These are phyloP conservation scores for Rhopalosiphum padi DNA, from an alignment of 1,140 invertebrate genomes.

Conservation along the genomic window DNA sequence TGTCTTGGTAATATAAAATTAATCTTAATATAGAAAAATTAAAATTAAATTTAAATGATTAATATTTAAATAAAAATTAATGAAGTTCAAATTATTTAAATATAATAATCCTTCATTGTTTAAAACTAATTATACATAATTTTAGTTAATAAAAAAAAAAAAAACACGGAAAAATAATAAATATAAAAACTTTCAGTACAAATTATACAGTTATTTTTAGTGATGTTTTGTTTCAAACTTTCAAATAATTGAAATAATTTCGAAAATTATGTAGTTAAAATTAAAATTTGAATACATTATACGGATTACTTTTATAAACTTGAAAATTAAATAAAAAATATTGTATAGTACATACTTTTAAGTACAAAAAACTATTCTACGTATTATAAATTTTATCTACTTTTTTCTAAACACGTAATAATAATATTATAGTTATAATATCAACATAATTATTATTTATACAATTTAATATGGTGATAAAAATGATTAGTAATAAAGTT, in stretches of 20 bases:
- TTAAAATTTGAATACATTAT: neutral
- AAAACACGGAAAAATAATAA: neutral
- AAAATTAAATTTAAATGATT: neutral
- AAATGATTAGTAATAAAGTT: neutral
- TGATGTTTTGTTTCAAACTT: neutral
- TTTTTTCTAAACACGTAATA: neutral
- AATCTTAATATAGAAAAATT: neutral
- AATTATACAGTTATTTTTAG: neutral
- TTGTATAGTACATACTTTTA: neutral
- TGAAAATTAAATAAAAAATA: neutral
- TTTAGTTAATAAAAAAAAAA: neutral
- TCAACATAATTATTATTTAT: neutral
- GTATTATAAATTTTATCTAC: too few relatives aligned
- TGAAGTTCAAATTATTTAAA: neutral
- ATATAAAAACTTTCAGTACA: neutral
- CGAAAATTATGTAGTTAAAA: neutral
- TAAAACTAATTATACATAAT: neutral
- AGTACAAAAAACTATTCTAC: neutral
- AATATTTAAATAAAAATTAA: conserved; percentile 16
- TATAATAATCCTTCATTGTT: neutral
- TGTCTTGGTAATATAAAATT: neutral
- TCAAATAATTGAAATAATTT: neutral
- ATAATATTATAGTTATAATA: neutral
- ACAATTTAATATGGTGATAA: neutral
- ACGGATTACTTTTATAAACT: neutral